Evolutionary conservation across 2,113 vertebrate genomes (phyloP).

Genomic region (Pan paniscus): DNA sequence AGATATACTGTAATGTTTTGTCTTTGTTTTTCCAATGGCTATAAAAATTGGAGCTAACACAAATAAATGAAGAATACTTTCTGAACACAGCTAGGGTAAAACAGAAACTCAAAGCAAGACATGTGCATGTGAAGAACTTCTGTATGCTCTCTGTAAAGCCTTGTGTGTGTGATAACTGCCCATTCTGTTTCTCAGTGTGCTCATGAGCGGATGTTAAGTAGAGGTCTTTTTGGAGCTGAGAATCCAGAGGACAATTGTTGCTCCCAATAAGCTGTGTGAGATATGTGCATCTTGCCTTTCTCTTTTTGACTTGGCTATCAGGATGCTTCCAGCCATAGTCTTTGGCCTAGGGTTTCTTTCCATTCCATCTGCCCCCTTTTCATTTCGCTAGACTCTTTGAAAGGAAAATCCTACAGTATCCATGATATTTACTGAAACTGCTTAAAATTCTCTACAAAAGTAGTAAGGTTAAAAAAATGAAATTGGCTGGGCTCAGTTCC

Average conservation of each 20-base stretch:
- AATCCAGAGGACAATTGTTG: neutral
- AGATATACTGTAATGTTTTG: neutral
- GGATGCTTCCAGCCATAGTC: neutral
- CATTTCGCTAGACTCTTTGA: neutral
- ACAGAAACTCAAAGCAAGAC: neutral
- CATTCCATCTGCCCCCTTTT: neutral
- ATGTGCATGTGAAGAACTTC: accelerated
- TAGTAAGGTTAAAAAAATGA: neutral
- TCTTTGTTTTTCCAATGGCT: neutral
- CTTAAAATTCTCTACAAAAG: too few relatives aligned
- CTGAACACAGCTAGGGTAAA: neutral
- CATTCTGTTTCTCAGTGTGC: accelerated
- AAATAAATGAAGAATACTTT: neutral
- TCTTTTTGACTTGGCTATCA: neutral
- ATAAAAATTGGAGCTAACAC: neutral
- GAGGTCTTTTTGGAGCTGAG: neutral
- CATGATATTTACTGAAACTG: neutral
- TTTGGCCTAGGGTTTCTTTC: neutral
- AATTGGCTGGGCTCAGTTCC: too few relatives aligned
- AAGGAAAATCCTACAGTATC: neutral
- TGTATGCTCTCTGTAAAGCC: accelerated
- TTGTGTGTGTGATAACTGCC: too few relatives aligned
- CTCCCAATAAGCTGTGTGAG: neutral
- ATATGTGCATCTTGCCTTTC: neutral
- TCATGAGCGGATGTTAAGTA: accelerated